Conservation (phyloP, 2,888 invertebrate genomes). For the Lasioglossum morio region DNA sequence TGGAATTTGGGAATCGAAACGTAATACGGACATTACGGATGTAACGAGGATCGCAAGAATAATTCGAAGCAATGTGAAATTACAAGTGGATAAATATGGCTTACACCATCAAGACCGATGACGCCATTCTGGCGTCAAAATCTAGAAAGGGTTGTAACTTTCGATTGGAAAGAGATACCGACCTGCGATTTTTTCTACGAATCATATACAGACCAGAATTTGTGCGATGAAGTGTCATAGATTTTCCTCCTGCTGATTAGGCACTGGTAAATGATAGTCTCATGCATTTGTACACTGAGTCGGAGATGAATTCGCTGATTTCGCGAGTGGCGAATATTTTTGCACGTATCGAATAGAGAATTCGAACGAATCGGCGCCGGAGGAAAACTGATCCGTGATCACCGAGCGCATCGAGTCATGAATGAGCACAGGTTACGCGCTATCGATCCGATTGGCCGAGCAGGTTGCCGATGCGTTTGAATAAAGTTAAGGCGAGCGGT, state of each 20-base stretch:
- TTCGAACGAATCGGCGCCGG: background rate
- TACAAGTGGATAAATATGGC: background rate
- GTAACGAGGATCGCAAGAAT: background rate
- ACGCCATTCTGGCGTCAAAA: background rate
- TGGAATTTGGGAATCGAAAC: background rate
- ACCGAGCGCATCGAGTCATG: slow-evolving; percentile 42
- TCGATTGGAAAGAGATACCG: background rate
- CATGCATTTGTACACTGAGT: background rate
- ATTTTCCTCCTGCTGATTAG: too few relatives aligned
- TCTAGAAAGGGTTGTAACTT: background rate
- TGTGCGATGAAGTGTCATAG: too few relatives aligned
- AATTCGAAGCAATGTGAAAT: background rate
- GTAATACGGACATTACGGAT: background rate
- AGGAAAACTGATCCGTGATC: slow-evolving; percentile 14
- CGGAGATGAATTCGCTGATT: background rate
- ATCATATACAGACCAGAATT: background rate
- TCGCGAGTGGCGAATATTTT: background rate
- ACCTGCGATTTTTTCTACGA: background rate
- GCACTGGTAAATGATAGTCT: too few relatives aligned
- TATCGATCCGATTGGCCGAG: slow-evolving; percentile 44
- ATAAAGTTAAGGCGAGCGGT: slow-evolving; percentile 43
- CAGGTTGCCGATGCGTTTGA: slow-evolving; percentile 46
- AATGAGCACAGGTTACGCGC: slow-evolving; percentile 44
- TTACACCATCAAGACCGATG: background rate
- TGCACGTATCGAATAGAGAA: background rate